Percentiles rank a stretch among this genome's conserved stretches.
Evolutionary conservation across 2,113 vertebrate genomes (phyloP).

Genomic region (Paracanthobrama guichenoti): DNA sequence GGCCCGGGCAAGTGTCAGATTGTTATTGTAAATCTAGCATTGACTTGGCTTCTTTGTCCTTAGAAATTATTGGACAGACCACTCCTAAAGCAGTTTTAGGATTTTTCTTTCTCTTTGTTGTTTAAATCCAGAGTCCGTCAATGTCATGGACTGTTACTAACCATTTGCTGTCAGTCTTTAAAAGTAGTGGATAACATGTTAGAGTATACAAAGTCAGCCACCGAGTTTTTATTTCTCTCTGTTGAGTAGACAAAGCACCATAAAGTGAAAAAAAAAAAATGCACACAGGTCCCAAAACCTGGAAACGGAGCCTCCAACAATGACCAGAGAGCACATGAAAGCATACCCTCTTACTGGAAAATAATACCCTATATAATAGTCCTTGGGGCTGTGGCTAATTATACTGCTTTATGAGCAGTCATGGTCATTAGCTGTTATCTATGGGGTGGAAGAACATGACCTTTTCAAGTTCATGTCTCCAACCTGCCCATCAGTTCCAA

Average conservation of each 20-base stretch:
- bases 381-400: slow-evolving; percentile 62
- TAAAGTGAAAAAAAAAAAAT: neutral
- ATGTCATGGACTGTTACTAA: neutral
- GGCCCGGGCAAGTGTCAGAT: slow-evolving; percentile 22
- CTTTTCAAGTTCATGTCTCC: slow-evolving; percentile 65
- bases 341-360: slow-evolving; percentile 63
- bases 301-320: slow-evolving; percentile 50
- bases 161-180: neutral
- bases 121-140: neutral
- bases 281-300: slow-evolving; percentile 20
- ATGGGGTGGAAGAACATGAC: slow-evolving; percentile 25
- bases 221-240: slow-evolving; percentile 34
- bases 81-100: neutral
- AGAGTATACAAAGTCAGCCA: neutral
- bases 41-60: slow-evolving; percentile 4
- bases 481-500: slow-evolving; percentile 59
- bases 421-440: slow-evolving; percentile 62
- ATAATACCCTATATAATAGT: slow-evolving; percentile 58
- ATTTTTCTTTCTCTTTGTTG: neutral
- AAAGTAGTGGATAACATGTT: neutral
- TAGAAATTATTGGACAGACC: neutral
- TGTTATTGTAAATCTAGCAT: slow-evolving; percentile 36
- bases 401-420: slow-evolving; percentile 65
- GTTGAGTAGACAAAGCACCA: neutral
- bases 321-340: slow-evolving; percentile 65